phyloP scores from a whole-genome alignment of 2,113 vertebrate species.

The Leucosticte australis region DNA sequence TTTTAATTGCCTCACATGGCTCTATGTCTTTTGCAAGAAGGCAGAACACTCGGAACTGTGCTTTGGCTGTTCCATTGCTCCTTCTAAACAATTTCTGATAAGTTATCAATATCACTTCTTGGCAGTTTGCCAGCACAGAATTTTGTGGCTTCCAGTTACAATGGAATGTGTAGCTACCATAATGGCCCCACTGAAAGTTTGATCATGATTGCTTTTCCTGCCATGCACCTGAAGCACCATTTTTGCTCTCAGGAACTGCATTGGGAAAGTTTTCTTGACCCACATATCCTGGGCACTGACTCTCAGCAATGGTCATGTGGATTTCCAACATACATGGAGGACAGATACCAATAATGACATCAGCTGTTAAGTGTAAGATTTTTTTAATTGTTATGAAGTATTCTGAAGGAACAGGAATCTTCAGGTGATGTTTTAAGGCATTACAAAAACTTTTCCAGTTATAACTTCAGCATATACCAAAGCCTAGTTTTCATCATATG shows the following conservation, averaged over 20 bases:
- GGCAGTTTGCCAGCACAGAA: neutral
- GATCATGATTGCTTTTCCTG: neutral
- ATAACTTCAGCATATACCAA: neutral
- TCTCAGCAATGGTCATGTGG: neutral
- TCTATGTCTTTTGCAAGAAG: neutral
- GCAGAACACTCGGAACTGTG: neutral
- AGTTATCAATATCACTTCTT: neutral
- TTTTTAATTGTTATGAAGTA: neutral
- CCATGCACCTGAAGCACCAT: neutral
- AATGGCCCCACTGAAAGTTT: neutral
- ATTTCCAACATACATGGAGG: neutral
- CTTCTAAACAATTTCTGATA: neutral
- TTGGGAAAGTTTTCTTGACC: neutral
- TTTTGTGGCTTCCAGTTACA: neutral
- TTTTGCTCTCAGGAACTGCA: neutral
- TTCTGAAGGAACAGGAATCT: neutral
- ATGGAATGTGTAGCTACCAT: neutral
- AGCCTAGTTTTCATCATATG: neutral
- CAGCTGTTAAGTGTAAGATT: too few relatives aligned
- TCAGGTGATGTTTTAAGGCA: neutral
- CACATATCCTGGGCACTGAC: neutral
- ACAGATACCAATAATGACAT: too few relatives aligned
- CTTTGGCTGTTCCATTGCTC: neutral
- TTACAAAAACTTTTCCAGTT: neutral
- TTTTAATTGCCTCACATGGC: neutral